phyloP scores from a whole-genome alignment of 35 echinoderm and acorn worm genomes.

The Chiridota heheva region DNA sequence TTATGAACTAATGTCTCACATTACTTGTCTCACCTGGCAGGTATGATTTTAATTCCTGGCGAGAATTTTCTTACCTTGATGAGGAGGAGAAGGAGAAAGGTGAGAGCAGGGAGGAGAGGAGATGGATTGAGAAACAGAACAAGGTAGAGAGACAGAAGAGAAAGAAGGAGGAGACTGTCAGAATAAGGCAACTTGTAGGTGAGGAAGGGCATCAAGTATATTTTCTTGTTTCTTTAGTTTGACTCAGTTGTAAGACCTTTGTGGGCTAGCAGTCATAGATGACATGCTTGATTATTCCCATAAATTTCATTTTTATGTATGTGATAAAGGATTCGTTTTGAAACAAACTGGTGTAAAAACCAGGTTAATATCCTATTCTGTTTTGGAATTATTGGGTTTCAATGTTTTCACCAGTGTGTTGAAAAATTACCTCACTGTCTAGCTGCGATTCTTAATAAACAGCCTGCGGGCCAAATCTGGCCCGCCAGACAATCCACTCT shows the following conservation, averaged over 20 bases:
- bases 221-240: neutral
- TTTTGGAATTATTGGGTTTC: too few species aligned
- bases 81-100: constrained; percentile 99
- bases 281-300: neutral
- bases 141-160: constrained; percentile 67
- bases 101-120: constrained; percentile 88
- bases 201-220: constrained; percentile 17
- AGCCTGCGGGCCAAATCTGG: too few species aligned
- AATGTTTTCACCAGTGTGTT: too few species aligned
- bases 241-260: neutral
- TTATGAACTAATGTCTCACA: neutral
- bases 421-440: too few species aligned
- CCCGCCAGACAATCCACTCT: too few species aligned
- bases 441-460: too few species aligned
- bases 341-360: too few species aligned
- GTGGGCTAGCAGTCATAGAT: neutral
- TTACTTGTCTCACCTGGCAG: constrained; percentile 10
- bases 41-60: constrained; percentile 98
- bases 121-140: constrained; percentile 98
- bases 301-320: too few species aligned
- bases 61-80: constrained; percentile 94
- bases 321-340: too few species aligned
- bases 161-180: constrained; percentile 90
- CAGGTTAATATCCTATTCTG: too few species aligned
- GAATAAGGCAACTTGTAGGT: constrained; percentile 93